Base-by-base conservation (phyloP, 64 coral and sea anemone genomes). In the Montipora sp. region DNA sequence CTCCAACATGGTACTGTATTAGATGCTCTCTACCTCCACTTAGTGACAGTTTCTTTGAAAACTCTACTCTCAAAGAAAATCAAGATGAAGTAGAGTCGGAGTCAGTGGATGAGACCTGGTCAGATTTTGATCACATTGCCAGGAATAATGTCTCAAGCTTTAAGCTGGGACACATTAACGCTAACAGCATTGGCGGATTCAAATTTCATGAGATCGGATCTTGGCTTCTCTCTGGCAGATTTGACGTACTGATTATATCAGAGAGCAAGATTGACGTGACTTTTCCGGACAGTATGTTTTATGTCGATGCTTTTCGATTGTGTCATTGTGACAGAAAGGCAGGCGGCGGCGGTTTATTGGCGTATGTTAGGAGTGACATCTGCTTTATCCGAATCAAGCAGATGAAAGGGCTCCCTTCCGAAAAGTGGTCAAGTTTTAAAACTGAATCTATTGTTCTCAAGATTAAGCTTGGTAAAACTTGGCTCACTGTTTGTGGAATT, bases 401-500 rank as follows among this genome's bases (percentile, higher is more conserved):
- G 57, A 47, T 80, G 49, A 53, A 57, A 61, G 65, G 77, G 69
- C 87, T 89, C 73, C 77, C 88, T 8, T 90, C 77, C 45, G 79
- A 78, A 60, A 19, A 61, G 75, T 80, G 89, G 77, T 47, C 77
- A 81, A 45, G 10, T 73, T 91, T 91, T 78, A 82, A 74, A 73
- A 91, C 89, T 51, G 77, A 91, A 82, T 81, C 61, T n/a, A 91
- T 91, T 18, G 47, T 91, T 81, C 60, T 93, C 8, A 93, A 93
- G 12, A 11, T 93, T 43, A 88, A 47, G 84, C 87, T 59, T 79
- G 76, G 77, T 12, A 88, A 80, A 23, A 22, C 83, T 57, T 93
- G 83, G 92, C 65, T 75, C 19, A 63, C 73, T 77, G 69, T 93
- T 70, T 53, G 47, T 71, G 84, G 92, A 22, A 59, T 88, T 19